Evolutionary conservation across 2,888 invertebrate species (phyloP), one percentile per base, ranked within the genome.

Genomic region (Tridacna crocea): DNA sequence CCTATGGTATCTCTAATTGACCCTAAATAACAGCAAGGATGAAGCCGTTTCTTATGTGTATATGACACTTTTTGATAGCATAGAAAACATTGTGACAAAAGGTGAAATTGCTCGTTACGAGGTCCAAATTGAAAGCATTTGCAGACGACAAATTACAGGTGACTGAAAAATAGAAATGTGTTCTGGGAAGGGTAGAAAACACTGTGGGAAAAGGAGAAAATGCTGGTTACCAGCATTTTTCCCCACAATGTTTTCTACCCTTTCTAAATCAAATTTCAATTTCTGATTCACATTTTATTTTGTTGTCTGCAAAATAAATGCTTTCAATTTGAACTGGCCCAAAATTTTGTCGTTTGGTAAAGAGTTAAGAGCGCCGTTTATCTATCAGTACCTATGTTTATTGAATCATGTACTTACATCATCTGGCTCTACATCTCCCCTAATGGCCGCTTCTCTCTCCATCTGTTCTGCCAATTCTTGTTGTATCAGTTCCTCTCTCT

Each of bases 391-490:
- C 36, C 36, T 4, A 36, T 36, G 36, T 36, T 36, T 17, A 58
- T 8, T 36, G 13, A 13, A 22, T 13, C 61, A 22, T n/a, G 8
- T 74, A 60, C 74, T 74, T 73, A 82, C 82, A 68, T 82, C 76
- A n/a, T 70, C 65, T 26, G 51, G 22, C 27, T 75, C 27, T 63
- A 66, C 68, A 24, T 72, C 63, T 68, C 80, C 83, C 26, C 80
- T 78, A 24, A 88, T 46, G 10, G 85, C 90, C 19, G 81, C 79
- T 66, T 91, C 91, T 51, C 90, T 74, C 55, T 90, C 90, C 58
- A 90, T 81, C 73, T 89, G 88, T 55, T 90, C 89, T 48, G 86
- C 80, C 15, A 90, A 72, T 72, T 91, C 90, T 61, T 84, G 85
- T 76, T 90, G 88, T 65, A 90, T 90, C 77, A 80, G 80, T 51